phyloP scores from a whole-genome alignment of 2,113 vertebrate species.

The Anguilla japonica region DNA sequence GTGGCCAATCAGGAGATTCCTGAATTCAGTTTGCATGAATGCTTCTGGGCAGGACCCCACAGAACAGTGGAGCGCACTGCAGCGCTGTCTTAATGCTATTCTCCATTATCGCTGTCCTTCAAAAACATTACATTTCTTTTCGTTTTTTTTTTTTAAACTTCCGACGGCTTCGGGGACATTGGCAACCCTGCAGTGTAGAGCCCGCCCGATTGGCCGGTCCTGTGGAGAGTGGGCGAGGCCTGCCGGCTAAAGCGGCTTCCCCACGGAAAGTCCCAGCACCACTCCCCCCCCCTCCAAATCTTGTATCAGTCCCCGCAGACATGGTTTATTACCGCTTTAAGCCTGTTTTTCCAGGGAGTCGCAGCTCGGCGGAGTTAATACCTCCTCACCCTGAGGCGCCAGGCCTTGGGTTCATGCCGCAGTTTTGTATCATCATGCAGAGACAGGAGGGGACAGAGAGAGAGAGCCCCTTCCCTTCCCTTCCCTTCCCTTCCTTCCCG shows the following conservation, averaged over 20 bases:
- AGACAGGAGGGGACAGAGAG: neutral
- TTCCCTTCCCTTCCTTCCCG: neutral
- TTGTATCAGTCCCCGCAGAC: neutral
- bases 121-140: neutral
- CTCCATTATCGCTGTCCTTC: neutral
- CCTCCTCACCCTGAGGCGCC: neutral
- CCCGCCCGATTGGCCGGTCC: neutral
- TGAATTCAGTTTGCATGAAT: neutral
- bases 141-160: neutral
- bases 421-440: neutral
- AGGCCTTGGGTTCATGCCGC: neutral
- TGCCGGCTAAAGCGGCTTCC: neutral
- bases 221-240: neutral
- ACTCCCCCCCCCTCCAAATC: neutral
- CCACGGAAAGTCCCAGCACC: neutral
- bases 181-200: neutral
- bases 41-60: neutral
- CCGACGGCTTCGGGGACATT: neutral
- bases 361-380: neutral
- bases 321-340: neutral
- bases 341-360: neutral
- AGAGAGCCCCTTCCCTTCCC: neutral
- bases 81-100: neutral
- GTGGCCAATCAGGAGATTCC: neutral
- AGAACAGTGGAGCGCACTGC: neutral